Evolutionary conservation across 2,797 vertebrate genomes (phyloP), one percentile per base, ranked within the genome.

Genomic region (Mastacembelus armatus): DNA sequence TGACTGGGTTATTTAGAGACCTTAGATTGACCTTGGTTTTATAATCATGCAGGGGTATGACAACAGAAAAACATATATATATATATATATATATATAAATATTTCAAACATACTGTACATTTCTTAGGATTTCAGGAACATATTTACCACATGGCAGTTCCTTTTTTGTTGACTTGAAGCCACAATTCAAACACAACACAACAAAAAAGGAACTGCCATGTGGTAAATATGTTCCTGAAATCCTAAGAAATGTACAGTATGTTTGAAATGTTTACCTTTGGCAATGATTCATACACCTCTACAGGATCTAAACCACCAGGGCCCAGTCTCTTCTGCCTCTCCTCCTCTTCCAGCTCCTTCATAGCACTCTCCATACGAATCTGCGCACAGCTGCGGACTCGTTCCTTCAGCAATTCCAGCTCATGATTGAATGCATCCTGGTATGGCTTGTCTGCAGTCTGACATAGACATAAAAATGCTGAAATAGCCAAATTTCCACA

Each of bases 291-390:
- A 2, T 96, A 97, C 38, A 97, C 96, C 7, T 98, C 96, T 0
- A 94, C 91, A 0, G 96, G 96, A 85, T 98, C 96, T 38, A 97
- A 84, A 1, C 96, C 96, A 0, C 96, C 96, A 0, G 96, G 96
- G 0, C 95, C 96, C 4, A 96, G 85, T 2, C 95, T 93, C 18
- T 93, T 94, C 88, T 90, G 90, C 27, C 85, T 78, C 69, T 96
- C 95, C 68, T 97, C 95, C 16, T 96, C 95, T 85, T 96, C 95
- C 0, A 94, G 92, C 18, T 96, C 95, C 66, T 92, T 92, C 91
- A 95, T 75, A 0, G 95, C 92, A 3, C 88, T 91, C 70, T 97
- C 95, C 1, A 95, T 89, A 3, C 93, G 92, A 3, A 85, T 85
- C 86, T 90, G 93, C 0, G 96, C 96, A 0, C 95, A 91, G 43